Percentiles rank a stretch among this genome's conserved stretches.
These are phyloP conservation scores for Helarctos malayanus DNA, from an alignment of 2,797 vertebrate species.

Conservation along the genomic window DNA sequence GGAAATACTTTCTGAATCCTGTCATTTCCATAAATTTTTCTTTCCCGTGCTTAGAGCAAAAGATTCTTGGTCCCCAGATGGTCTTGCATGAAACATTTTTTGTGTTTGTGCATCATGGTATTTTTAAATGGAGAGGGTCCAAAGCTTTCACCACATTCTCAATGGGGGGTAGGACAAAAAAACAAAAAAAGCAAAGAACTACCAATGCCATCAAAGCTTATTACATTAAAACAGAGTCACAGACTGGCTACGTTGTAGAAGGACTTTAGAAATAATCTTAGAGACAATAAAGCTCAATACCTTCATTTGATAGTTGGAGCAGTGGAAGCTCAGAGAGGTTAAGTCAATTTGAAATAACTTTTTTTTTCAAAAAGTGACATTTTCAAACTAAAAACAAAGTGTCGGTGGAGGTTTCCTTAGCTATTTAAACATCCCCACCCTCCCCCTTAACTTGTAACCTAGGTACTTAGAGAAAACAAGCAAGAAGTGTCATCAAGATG, in stretches of 20 bases:
- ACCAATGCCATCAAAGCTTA: not conserved
- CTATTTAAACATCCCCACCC: not conserved
- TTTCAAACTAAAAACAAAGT: not conserved
- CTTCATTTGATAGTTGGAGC: not conserved
- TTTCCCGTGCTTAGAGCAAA: constrained; percentile 15
- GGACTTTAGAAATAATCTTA: constrained; percentile 11
- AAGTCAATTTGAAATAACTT: constrained; percentile 17
- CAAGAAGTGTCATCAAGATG: not conserved
- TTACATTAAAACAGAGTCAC: not conserved
- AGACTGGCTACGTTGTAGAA: not conserved
- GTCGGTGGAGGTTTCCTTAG: not conserved
- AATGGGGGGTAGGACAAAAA: not conserved
- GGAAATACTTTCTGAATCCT: constrained; percentile 30
- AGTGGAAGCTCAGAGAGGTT: not conserved
- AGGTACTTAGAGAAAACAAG: constrained; percentile 14
- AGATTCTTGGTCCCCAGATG: not conserved
- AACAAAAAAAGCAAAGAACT: not conserved
- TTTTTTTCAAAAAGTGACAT: not conserved
- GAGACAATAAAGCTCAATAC: not conserved
- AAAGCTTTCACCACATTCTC: constrained; percentile 37
- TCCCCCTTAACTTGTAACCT: not conserved
- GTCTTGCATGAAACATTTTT: not conserved
- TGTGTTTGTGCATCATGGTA: not conserved
- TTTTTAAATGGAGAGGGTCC: constrained; percentile 45
- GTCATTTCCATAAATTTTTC: constrained; percentile 22